Evolutionary conservation across 2,888 invertebrate species (phyloP).

Genomic region (Erynnis tages): DNA sequence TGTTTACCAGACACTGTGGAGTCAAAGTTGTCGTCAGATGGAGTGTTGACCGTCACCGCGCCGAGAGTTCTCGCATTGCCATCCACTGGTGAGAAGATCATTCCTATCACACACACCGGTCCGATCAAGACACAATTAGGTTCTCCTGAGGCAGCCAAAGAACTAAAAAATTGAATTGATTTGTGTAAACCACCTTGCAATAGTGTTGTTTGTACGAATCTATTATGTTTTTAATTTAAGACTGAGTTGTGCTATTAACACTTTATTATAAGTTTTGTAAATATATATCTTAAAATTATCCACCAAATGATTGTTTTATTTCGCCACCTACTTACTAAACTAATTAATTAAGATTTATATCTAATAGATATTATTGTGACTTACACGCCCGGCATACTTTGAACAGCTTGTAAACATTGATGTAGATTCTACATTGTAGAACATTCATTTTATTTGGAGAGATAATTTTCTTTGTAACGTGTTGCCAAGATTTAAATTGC

Average conservation of each 20-base stretch:
- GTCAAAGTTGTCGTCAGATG: constrained; percentile 89
- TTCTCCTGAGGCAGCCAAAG: constrained; percentile 30
- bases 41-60: constrained; percentile 87
- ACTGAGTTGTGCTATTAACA: constrained; percentile 48
- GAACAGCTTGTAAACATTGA: too few species aligned
- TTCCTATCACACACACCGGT: constrained; percentile 83
- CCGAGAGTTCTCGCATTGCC: constrained; percentile 74
- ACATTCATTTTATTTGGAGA: too few species aligned
- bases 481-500: too few species aligned
- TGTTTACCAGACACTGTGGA: constrained; percentile 86
- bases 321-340: too few species aligned
- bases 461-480: too few species aligned
- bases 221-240: constrained; percentile 40
- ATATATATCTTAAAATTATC: constrained; percentile 1
- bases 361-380: too few species aligned
- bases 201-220: neutral
- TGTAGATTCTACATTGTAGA: too few species aligned
- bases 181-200: too few species aligned
- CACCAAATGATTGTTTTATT: constrained; percentile 1
- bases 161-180: constrained; percentile 23
- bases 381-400: too few species aligned
- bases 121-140: constrained; percentile 66
- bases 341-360: too few species aligned
- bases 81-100: constrained; percentile 74
- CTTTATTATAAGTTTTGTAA: constrained; percentile 23